These are phyloP conservation scores for Hydrophis major DNA, from an alignment of 2,797 vertebrate genomes.

Conservation along the genomic window DNA sequence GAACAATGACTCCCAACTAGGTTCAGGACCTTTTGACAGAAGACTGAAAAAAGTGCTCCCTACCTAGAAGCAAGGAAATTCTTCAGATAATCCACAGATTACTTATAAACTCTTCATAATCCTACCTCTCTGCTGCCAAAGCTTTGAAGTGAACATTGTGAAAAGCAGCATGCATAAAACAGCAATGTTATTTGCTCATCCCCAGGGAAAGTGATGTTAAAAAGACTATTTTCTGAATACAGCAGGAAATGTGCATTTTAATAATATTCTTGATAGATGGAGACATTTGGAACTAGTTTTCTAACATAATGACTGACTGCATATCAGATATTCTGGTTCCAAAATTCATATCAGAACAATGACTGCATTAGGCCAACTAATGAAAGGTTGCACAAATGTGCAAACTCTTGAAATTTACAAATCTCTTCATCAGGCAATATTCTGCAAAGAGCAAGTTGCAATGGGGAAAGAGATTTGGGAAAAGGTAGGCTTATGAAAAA, in stretches of 20 bases:
- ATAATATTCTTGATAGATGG: not conserved
- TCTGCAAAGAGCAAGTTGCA: not conserved
- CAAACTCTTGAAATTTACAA: not conserved
- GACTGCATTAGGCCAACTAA: not conserved
- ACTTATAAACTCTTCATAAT: not conserved
- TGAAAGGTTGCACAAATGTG: not conserved
- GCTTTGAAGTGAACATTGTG: not conserved
- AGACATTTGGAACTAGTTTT: not conserved
- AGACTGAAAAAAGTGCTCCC: not conserved
- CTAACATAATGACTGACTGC: not conserved
- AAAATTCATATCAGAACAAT: not conserved
- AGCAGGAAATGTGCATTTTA: not conserved
- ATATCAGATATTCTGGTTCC: not conserved
- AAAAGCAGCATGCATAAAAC: not conserved
- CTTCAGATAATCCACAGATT: not conserved
- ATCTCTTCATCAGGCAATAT: not conserved
- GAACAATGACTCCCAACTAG: not conserved
- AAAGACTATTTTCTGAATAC: not conserved
- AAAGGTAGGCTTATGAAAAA: not conserved
- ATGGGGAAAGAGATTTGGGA: not conserved
- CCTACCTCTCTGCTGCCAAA: not conserved
- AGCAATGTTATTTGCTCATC: not conserved
- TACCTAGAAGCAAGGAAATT: not conserved
- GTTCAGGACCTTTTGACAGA: not conserved
- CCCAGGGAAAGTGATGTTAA: not conserved